Base-by-base conservation (phyloP, 2,888 invertebrate species). In the Chloroclysta siterata region DNA sequence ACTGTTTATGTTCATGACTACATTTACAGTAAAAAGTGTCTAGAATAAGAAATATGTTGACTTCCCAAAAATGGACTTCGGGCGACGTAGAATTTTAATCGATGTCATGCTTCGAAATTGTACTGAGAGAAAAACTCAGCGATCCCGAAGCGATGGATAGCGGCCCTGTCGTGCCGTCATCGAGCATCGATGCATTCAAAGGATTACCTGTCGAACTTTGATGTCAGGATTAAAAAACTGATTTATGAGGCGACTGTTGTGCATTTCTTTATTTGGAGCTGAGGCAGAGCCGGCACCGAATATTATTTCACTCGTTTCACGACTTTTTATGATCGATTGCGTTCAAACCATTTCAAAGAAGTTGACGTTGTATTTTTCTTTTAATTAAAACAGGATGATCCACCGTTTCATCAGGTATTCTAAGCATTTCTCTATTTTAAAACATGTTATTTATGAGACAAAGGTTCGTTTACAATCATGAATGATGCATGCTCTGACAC, bases 201-300 rank as follows among this genome's bases (percentile, higher is more conserved):
- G 82, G 82, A 83, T 83, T 81, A 80, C 81, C 77, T 82, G 81
- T 83, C 83, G 81, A 84, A 84, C 84, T 83, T 79, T 79, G 82
- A 87, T 84, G 74, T 77, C 70, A 81, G 76, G 72, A 83, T 84
- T 85, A 82, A 75, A 72, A 77, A 79, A 78, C 69, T 78, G 79
- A 82, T 82, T 83, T 81, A 83, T 82, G 79, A 77, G 73, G 74
- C 74, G 70, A 74, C 74, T 78, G 76, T 81, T 77, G 75, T 74
- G 71, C 68, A 77, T 70, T 78, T 73, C 77, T 82, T 82, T 81
- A 80, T 82, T 80, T 78, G 74, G 72, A 54, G 57, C 54, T 69
- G 62, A 53, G 53, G 51, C 53, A 54, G 60, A 61, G 70, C 65
- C 56, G 63, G 67, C 58, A 70, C 63, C 58, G 41, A 66, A 47